Base-by-base conservation (phyloP, 2,888 invertebrate species). In the Agriopis marginaria region DNA sequence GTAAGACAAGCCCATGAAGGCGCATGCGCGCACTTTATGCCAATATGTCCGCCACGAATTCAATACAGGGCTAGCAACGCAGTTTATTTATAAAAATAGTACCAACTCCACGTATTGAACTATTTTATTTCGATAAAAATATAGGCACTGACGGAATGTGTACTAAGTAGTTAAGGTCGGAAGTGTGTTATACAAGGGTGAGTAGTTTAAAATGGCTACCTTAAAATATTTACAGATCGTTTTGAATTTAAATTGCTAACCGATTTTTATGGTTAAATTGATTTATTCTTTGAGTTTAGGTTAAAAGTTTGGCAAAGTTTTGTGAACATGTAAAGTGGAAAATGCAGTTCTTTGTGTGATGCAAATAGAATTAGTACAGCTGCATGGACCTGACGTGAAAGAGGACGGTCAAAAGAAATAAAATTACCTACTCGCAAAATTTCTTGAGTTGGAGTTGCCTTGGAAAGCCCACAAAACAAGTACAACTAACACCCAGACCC, bases 21-120 rank as follows among this genome's bases (percentile, higher is more conserved):
- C 91, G 90, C 92, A 88, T 86, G 90, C 89, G 87, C 81, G 55
- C 63, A 75, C 53, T 59, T 69, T 72, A 66, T 73, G 70, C 76
- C 88, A 91, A 89, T 77, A 91, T 89, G 91, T 73, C 75, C 63
- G 72, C 72, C 70, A 66, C 62, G 42, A 70, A 63, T 62, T 61
- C 65, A 68, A 65, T 68, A 68, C 60, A 58, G 44, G 42, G 53
- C 49, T 64, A 69, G 54, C 63, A 64, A 66, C 60, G 68, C 45
- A 67, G 63, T 68, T 71, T 66, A 63, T 65, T 68, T 63, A 60
- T 55, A 65, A 68, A 65, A 54, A 60, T 59, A 12, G 14, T n/a
- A 39, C 39, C 1, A 44, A 7, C 17, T 12, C 44, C 23, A 58
- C 58, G 23, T 58, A 45, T 45, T 58, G 58, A 44, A 17, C 0